These are phyloP conservation scores for Thripadectes ignobilis DNA, from an alignment of 2,797 vertebrate species.

Conservation along the genomic window DNA sequence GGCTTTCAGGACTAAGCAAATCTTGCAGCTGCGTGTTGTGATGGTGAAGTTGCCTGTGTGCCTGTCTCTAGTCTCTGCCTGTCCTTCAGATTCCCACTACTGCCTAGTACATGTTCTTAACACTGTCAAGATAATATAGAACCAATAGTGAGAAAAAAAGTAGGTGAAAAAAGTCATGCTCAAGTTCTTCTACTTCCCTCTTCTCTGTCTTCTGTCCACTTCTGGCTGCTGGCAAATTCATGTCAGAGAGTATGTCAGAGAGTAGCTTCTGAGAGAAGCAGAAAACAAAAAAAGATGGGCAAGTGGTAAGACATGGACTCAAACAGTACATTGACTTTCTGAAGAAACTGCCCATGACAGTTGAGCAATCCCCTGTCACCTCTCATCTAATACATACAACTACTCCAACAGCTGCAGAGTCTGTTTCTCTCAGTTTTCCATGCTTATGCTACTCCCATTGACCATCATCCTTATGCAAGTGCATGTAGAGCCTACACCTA, in stretches of 20 bases:
- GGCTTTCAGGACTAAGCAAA: neutral
- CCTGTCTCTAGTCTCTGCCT: neutral
- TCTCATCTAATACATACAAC: neutral
- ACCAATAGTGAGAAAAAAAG: neutral
- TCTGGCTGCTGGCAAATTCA: neutral
- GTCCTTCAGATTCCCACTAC: neutral
- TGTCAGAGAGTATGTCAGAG: too few relatives aligned
- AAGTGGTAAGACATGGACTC: neutral
- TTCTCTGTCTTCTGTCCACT: neutral
- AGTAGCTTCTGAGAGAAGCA: neutral
- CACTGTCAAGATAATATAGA: neutral
- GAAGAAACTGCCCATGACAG: neutral
- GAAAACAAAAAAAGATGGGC: neutral
- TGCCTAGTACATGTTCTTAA: neutral
- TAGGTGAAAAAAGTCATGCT: neutral
- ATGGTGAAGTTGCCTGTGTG: neutral
- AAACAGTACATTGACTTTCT: neutral
- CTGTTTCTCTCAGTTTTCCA: neutral
- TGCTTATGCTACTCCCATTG: fast-evolving
- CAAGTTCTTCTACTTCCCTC: fast-evolving
- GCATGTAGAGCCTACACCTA: neutral
- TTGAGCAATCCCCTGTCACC: fast-evolving
- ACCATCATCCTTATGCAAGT: neutral
- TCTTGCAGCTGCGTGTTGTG: neutral
- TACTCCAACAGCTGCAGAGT: neutral